Conservation (phyloP, 2,113 vertebrate genomes). For the Dascyllus trimaculatus region DNA sequence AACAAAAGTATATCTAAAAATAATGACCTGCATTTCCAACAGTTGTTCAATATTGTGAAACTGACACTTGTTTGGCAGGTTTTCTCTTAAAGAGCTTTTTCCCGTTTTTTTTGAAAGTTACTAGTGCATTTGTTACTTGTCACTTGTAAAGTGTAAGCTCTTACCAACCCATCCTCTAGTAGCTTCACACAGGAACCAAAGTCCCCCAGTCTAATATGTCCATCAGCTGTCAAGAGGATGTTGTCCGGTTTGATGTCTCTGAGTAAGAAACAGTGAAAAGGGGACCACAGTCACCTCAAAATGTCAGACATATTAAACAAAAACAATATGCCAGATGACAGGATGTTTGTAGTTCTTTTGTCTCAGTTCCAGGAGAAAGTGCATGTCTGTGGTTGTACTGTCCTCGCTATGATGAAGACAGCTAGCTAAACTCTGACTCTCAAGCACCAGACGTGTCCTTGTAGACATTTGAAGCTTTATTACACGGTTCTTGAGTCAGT, state of each 20-base stretch:
- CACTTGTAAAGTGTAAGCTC: neutral
- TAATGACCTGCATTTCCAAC: neutral
- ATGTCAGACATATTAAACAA: neutral
- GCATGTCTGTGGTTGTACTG: no score
- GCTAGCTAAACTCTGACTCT: no score
- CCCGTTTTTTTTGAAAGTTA: neutral
- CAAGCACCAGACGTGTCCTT: no score
- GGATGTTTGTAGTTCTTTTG: no score
- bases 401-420: no score
- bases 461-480: no score
- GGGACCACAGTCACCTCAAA: neutral
- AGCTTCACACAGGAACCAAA: conserved; percentile 91
- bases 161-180: conserved; percentile 86
- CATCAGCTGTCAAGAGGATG: conserved; percentile 87
- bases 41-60: neutral
- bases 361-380: no score
- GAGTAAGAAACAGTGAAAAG: neutral
- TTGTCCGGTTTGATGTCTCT: conserved; percentile 94
- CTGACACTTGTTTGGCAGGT: no score
- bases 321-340: no score
- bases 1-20: neutral
- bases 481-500: no score
- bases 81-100: no score
- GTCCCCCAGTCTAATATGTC: conserved; percentile 89
- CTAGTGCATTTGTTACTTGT: neutral